Percentiles rank a stretch among this genome's conserved stretches.
Conservation (phyloP, 1,140 invertebrate species). For the Meloidogyne exigua region DNA sequence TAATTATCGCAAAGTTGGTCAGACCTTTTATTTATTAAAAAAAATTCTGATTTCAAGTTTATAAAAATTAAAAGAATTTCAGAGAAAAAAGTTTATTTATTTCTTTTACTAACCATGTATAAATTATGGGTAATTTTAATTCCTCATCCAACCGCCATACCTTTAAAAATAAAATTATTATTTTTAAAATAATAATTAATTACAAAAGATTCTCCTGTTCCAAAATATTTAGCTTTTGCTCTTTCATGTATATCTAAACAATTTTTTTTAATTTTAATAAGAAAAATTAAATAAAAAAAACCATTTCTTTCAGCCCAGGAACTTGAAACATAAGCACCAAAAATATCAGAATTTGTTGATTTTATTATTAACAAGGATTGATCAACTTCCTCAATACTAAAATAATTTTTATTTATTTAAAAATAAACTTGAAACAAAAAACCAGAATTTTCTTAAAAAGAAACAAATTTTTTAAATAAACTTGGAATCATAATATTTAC, state of each 20-base stretch:
- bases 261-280: too few relatives aligned
- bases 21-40: background rate
- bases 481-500: too few relatives aligned
- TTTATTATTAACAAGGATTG: conserved; percentile 57
- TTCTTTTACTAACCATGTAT: conserved; percentile 45
- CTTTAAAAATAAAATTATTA: conserved; percentile 19
- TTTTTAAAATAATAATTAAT: conserved; percentile 4
- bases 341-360: conserved; percentile 51
- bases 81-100: background rate
- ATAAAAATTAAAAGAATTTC: background rate
- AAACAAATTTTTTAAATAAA: too few relatives aligned
- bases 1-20: conserved; percentile 50
- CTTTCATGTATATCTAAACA: conserved; percentile 39
- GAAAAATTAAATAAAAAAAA: conserved; percentile 14
- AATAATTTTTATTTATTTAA: background rate
- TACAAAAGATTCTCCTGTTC: conserved; percentile 49
- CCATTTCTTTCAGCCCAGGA: conserved; percentile 53
- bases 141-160: conserved; percentile 47
- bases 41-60: background rate
- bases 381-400: conserved; percentile 61
- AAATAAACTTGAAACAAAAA: too few relatives aligned
- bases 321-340: conserved; percentile 59
- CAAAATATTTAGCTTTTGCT: conserved; percentile 49
- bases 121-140: conserved; percentile 52
- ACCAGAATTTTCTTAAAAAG: too few relatives aligned